Evolutionary conservation across 2,113 vertebrate genomes (phyloP).

Genomic region (Phyllostomus discolor): DNA sequence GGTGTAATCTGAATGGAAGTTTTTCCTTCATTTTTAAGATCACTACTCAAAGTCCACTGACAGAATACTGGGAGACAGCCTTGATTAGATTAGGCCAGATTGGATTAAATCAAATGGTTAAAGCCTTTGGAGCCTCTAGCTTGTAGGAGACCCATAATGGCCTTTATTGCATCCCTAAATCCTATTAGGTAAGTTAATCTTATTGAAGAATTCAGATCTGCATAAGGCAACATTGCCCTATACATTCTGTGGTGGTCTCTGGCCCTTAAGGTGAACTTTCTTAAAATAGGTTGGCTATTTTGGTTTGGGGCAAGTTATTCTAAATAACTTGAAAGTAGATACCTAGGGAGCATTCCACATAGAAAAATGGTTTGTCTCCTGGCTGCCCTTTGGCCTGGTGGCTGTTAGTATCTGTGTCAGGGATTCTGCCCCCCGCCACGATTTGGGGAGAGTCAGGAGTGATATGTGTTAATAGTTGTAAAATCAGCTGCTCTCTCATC

Average conservation of each 20-base stretch:
- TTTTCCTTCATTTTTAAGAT: constrained; percentile 49
- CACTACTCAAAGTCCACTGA: constrained; percentile 62
- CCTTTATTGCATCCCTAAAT: constrained; percentile 78
- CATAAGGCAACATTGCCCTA: constrained; percentile 68
- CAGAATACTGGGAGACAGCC: constrained; percentile 73
- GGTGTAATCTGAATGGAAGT: constrained; percentile 35
- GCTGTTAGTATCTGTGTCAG: not conserved
- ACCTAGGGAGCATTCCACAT: not conserved
- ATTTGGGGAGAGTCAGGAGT: not conserved
- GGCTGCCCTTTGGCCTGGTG: not conserved
- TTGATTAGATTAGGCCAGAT: constrained; percentile 84
- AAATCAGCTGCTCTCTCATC: not conserved
- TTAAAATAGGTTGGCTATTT: constrained; percentile 15
- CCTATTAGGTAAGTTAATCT: constrained; percentile 83
- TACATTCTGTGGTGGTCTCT: constrained; percentile 69
- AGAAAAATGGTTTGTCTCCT: not conserved
- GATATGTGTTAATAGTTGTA: not conserved
- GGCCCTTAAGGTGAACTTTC: constrained; percentile 70
- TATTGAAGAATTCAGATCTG: constrained; percentile 78
- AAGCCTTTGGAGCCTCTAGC: constrained; percentile 76
- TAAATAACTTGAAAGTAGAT: not conserved
- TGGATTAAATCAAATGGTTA: constrained; percentile 80
- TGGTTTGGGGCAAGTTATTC: constrained; percentile 18
- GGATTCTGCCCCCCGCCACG: not conserved
- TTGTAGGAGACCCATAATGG: constrained; percentile 80